Evolutionary conservation across 92 coral and sea anemone genomes (phyloP).

Genomic region (Pocillopora meandrina): DNA sequence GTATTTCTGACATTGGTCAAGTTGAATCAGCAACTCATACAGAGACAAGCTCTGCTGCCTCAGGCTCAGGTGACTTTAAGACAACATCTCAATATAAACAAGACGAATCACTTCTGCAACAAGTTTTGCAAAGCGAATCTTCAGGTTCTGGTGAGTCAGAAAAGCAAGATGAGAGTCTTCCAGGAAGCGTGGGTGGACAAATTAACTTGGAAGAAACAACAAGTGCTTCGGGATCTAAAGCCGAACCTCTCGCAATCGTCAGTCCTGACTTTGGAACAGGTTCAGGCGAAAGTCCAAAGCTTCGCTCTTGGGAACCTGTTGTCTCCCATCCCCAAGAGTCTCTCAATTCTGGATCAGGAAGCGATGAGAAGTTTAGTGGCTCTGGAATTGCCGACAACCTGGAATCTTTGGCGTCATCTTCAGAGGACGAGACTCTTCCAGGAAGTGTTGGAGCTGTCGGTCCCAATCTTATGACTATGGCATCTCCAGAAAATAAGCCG

Average conservation of each 20-base stretch:
- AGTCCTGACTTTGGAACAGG: conserved; percentile 12
- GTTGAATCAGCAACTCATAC: conserved; percentile 20
- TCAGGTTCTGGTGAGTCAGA: conserved; percentile 42
- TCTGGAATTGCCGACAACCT: conserved; percentile 22
- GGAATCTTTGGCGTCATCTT: conserved; percentile 18
- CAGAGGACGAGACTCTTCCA: conserved; percentile 79
- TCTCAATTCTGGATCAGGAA: conserved; percentile 40
- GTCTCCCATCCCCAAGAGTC: conserved; percentile 3
- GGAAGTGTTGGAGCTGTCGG: conserved; percentile 95
- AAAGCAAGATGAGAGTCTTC: conserved; percentile 18
- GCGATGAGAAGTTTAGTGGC: conserved; percentile 9
- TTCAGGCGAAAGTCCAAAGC: conserved; percentile 28
- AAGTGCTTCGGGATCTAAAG: conserved; percentile 14
- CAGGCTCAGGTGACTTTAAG: conserved; percentile 35
- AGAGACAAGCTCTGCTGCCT: conserved; percentile 1
- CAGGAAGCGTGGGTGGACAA: conserved; percentile 40
- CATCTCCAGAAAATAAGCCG: conserved; percentile 65
- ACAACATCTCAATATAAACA: not conserved
- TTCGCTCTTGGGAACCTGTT: not conserved
- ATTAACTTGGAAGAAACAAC: conserved; percentile 7
- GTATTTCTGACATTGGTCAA: conserved; percentile 23
- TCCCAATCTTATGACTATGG: conserved; percentile 91
- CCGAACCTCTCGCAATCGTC: not conserved
- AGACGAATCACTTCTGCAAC: conserved; percentile 34
- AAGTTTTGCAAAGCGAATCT: conserved; percentile 24